These are phyloP conservation scores for Poeciliopsis turneri DNA, from an alignment of 2,797 vertebrate species.

Conservation along the genomic window DNA sequence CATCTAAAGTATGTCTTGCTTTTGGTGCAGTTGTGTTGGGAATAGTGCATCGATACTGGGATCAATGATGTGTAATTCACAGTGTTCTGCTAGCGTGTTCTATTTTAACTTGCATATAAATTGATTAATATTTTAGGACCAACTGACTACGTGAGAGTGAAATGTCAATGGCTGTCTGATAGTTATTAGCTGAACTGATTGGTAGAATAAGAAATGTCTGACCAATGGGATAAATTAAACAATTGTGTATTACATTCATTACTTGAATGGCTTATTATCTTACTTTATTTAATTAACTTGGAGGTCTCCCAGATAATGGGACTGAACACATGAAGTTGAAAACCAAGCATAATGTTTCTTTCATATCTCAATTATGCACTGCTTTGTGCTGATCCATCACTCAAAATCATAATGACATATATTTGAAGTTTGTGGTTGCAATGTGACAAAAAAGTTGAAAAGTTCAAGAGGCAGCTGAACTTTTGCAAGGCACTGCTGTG, in stretches of 20 bases:
- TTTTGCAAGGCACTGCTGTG: slow-evolving; percentile 16
- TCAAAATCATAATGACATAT: neutral
- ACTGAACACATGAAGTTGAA: neutral
- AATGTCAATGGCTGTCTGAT: neutral
- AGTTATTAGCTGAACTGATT: neutral
- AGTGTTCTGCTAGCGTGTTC: accelerated
- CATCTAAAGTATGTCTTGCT: neutral
- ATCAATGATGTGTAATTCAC: neutral
- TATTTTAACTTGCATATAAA: neutral
- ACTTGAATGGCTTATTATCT: neutral
- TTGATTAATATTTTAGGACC: neutral
- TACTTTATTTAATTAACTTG: neutral
- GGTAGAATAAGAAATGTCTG: neutral
- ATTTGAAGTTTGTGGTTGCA: neutral
- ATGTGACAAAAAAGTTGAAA: slow-evolving; percentile 4
- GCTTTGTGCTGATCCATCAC: neutral
- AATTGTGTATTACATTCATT: neutral
- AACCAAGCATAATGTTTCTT: neutral
- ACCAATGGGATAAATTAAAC: neutral
- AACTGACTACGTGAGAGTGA: neutral
- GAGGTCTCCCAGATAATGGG: neutral
- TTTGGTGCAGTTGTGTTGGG: neutral
- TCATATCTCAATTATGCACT: neutral
- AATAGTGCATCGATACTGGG: neutral
- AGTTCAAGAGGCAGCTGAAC: neutral